Evolutionary conservation across 2,797 vertebrate species (phyloP).

Genomic region (Acrocephalus scirpaceus): DNA sequence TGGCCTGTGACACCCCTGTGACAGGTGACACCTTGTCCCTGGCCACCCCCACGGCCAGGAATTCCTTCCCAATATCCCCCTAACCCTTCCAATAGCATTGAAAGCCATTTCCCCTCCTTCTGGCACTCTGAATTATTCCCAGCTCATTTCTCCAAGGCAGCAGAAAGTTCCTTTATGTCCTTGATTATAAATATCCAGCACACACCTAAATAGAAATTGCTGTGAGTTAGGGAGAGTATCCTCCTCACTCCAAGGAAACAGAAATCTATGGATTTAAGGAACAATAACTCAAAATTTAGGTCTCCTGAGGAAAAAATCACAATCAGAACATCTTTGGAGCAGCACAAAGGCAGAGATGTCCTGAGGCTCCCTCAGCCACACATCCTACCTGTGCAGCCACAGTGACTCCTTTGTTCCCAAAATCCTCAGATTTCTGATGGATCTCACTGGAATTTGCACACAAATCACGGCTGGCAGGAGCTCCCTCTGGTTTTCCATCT

Average conservation of each 20-base stretch:
- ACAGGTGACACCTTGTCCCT: neutral
- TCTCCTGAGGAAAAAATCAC: neutral
- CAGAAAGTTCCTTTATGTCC: neutral
- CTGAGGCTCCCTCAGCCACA: neutral
- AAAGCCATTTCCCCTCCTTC: neutral
- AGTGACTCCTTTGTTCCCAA: neutral
- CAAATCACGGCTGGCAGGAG: accelerated
- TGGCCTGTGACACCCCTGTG: no score
- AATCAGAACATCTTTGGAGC: neutral
- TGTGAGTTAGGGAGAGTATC: neutral
- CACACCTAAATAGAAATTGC: neutral
- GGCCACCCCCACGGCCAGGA: neutral
- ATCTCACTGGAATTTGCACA: neutral
- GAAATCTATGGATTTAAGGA: neutral
- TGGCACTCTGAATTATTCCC: neutral
- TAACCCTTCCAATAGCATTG: neutral
- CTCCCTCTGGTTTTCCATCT: neutral
- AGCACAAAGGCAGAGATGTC: neutral
- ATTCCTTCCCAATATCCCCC: neutral
- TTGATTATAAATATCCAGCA: neutral
- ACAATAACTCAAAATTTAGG: neutral
- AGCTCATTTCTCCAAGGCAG: neutral
- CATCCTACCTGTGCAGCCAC: accelerated
- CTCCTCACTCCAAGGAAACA: neutral
- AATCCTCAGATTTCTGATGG: accelerated